A percentile compares a stretch with the other conserved stretches of the same genome.
These are phyloP conservation scores for Macaria liturata DNA, from an alignment of 2,888 invertebrate species.

Conservation along the genomic window DNA sequence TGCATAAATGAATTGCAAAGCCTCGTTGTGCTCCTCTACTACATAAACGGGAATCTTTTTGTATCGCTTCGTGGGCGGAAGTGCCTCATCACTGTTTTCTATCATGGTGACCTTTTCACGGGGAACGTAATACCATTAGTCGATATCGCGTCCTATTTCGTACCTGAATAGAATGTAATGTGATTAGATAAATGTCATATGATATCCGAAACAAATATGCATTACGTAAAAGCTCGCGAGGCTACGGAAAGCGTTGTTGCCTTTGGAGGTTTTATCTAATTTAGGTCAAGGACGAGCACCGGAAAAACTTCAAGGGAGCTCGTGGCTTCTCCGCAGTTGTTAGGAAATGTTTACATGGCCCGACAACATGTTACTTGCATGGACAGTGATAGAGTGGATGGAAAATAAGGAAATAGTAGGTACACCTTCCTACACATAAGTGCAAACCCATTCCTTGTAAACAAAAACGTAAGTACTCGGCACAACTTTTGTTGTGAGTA, in stretches of 20 bases:
- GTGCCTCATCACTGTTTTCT: constrained; percentile 31
- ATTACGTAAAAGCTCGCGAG: constrained; percentile 10
- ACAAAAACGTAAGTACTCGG: too few species aligned
- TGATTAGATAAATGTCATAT: constrained; percentile 6
- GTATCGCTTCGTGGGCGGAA: constrained; percentile 69
- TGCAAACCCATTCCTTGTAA: too few species aligned
- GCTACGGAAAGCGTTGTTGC: constrained; percentile 29
- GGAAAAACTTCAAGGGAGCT: constrained; percentile 50
- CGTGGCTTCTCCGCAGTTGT: constrained; percentile 54
- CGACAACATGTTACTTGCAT: constrained; percentile 37
- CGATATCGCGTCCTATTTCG: background rate
- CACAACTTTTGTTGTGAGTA: too few species aligned
- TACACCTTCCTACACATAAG: too few species aligned
- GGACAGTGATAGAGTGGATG: constrained; percentile 35
- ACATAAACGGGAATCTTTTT: constrained; percentile 89
- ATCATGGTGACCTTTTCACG: constrained; percentile 35
- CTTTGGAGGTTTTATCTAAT: constrained; percentile 47
- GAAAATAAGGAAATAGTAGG: constrained; percentile 14
- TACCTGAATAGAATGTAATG: constrained; percentile 17
- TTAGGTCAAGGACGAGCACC: constrained; percentile 58
- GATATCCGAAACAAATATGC: constrained; percentile 6
- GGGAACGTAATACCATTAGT: background rate
- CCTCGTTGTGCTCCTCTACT: constrained; percentile 92
- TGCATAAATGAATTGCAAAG: constrained; percentile 89
- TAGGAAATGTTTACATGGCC: constrained; percentile 42